These are phyloP conservation scores for Gandaritis pyraliata DNA, from an alignment of 2,888 invertebrate species.

Conservation along the genomic window DNA sequence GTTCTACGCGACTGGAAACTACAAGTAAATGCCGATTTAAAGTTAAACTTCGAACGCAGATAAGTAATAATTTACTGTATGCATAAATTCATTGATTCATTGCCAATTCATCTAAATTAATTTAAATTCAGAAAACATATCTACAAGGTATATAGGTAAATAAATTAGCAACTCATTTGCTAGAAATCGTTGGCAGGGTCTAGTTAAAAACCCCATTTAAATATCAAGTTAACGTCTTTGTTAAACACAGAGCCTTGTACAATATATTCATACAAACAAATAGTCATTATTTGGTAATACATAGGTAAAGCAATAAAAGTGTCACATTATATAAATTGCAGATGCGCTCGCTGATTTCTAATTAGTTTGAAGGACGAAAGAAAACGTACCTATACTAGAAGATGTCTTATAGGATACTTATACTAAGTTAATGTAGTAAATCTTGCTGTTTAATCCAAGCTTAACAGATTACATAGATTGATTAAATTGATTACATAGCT, in stretches of 20 bases:
- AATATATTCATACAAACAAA: constrained; percentile 17
- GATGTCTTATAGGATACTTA: no score
- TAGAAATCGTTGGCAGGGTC: neutral
- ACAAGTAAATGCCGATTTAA: no score
- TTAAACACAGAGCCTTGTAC: constrained; percentile 11
- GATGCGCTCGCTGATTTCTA: constrained; percentile 16
- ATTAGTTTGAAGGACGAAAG: constrained; percentile 23
- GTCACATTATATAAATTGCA: constrained; percentile 21
- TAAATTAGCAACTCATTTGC: constrained; percentile 12
- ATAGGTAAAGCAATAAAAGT: constrained; percentile 9
- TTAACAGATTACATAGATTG: no score
- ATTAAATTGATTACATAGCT: no score
- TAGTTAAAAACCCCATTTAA: constrained; percentile 9
- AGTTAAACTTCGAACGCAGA: no score
- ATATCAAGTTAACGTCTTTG: constrained; percentile 1
- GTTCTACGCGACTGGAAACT: no score
- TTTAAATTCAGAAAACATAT: constrained; percentile 1
- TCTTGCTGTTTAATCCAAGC: no score
- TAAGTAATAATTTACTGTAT: neutral
- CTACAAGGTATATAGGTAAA: constrained; percentile 9
- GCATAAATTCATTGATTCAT: constrained; percentile 8
- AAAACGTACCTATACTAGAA: neutral
- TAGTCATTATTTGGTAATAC: constrained; percentile 9
- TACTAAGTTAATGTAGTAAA: no score
- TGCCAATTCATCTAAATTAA: neutral